A percentile compares a stretch with the other conserved stretches of the same genome.
These are phyloP conservation scores for Meteorus colon DNA, from an alignment of 2,888 invertebrate species.

Conservation along the genomic window DNA sequence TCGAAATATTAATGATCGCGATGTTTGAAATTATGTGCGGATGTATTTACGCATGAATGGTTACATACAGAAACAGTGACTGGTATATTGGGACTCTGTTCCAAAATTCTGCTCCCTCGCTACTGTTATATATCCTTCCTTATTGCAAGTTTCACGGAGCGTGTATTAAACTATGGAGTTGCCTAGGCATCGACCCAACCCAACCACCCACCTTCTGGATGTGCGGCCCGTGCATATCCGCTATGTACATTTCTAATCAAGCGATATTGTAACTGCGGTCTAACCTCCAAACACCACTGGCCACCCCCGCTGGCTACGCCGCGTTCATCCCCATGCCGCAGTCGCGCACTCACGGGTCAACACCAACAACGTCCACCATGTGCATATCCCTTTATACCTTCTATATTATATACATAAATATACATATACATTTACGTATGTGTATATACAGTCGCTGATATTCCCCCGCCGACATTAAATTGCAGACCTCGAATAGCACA, in stretches of 20 bases:
- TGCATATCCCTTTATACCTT: constrained; percentile 33
- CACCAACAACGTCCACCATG: constrained; percentile 40
- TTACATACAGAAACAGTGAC: background rate
- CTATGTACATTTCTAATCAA: constrained; percentile 74
- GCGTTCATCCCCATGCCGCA: constrained; percentile 48
- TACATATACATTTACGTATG: constrained; percentile 10
- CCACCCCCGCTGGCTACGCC: constrained; percentile 53
- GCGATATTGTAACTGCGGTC: constrained; percentile 74
- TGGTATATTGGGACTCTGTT: constrained; percentile 35
- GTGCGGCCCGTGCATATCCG: constrained; percentile 69
- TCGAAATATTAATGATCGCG: too few species aligned
- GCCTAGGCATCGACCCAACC: constrained; percentile 70
- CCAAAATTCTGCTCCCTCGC: constrained; percentile 21
- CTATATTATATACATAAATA: constrained; percentile 13
- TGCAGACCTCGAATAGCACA: constrained; percentile 14
- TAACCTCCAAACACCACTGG: constrained; percentile 73
- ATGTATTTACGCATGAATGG: too few species aligned
- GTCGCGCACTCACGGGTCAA: constrained; percentile 44
- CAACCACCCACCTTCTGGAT: constrained; percentile 63
- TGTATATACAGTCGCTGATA: background rate
- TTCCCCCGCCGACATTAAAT: constrained; percentile 16
- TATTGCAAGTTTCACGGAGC: constrained; percentile 72
- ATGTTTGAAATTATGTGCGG: too few species aligned
- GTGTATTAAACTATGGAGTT: constrained; percentile 72
- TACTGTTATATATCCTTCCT: constrained; percentile 60